Conservation (phyloP, 2,113 vertebrate species). For the Phyllostomus discolor region DNA sequence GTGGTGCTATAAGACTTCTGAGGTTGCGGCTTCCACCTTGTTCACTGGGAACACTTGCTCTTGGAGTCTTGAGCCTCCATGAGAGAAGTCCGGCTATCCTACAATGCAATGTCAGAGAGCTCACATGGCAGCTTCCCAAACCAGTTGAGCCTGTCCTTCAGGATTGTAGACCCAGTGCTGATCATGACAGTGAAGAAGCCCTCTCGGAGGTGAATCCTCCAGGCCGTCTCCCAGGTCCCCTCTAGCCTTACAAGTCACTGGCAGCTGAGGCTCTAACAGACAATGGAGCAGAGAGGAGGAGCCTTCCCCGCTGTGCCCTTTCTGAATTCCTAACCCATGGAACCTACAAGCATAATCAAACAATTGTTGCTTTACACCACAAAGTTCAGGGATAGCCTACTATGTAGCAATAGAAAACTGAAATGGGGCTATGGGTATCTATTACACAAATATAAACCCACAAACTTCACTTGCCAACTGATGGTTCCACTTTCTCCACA, state of each 20-base stretch:
- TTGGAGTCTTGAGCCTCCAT: background rate
- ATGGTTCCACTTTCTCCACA: background rate
- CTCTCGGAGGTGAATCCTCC: background rate
- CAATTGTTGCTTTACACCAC: background rate
- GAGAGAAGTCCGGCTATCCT: background rate
- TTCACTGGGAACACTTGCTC: background rate
- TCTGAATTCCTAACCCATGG: background rate
- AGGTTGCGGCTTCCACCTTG: background rate
- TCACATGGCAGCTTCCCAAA: background rate
- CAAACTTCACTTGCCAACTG: background rate
- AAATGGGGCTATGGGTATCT: background rate
- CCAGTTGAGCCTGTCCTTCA: background rate
- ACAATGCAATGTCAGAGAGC: background rate
- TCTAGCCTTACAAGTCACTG: background rate
- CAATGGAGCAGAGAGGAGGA: background rate
- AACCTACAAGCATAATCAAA: background rate
- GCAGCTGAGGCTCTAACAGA: background rate
- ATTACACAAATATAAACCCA: background rate
- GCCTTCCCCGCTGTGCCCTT: background rate
- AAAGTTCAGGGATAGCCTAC: background rate
- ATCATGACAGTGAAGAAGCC: background rate
- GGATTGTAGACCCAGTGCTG: background rate
- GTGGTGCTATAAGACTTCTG: too few relatives aligned
- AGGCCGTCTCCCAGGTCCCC: accelerated
- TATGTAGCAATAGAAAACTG: background rate